Percentiles rank a stretch among this genome's conserved stretches.
These are phyloP conservation scores for Amphiprion percula DNA, from an alignment of 2,113 vertebrate species.

Conservation along the genomic window DNA sequence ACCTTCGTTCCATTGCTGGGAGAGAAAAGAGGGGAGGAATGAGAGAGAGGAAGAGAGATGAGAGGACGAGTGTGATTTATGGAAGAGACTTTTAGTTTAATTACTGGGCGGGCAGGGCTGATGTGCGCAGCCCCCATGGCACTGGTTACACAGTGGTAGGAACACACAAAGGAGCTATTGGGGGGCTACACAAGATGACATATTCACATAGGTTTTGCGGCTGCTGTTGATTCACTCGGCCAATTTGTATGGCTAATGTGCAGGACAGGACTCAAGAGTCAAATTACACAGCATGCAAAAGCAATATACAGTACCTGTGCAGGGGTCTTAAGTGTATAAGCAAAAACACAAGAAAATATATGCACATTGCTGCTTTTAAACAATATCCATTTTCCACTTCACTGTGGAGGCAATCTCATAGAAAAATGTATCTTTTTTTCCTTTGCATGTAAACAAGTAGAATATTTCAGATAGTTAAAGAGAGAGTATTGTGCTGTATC, in stretches of 20 bases:
- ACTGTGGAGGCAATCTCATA: conserved; percentile 12
- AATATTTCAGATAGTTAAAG: background rate
- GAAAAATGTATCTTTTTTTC: conserved; percentile 16
- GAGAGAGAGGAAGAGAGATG: conserved; percentile 40
- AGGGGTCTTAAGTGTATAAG: conserved; percentile 9
- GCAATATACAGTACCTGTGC: conserved; percentile 30
- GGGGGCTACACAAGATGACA: conserved; percentile 45
- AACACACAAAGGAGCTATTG: conserved; percentile 43
- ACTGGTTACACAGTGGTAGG: conserved; percentile 53
- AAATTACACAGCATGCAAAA: conserved; percentile 34
- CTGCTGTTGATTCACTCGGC: conserved; percentile 21
- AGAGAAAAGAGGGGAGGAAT: conserved; percentile 54
- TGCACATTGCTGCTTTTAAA: conserved; percentile 11
- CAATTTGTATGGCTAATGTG: conserved; percentile 37
- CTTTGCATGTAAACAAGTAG: background rate
- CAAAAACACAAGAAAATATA: conserved; percentile 17
- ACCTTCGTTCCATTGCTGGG: conserved; percentile 60
- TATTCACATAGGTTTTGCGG: conserved; percentile 33
- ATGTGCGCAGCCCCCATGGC: conserved; percentile 68
- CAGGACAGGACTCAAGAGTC: conserved; percentile 13
- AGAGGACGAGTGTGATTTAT: conserved; percentile 81
- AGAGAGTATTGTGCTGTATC: conserved; percentile 39
- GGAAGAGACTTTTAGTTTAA: conserved; percentile 85
- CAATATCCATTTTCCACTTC: conserved; percentile 33
- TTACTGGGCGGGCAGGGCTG: conserved; percentile 78